These are phyloP conservation scores for Caradrina clavipalpis DNA, from an alignment of 2,888 invertebrate genomes.

Conservation along the genomic window DNA sequence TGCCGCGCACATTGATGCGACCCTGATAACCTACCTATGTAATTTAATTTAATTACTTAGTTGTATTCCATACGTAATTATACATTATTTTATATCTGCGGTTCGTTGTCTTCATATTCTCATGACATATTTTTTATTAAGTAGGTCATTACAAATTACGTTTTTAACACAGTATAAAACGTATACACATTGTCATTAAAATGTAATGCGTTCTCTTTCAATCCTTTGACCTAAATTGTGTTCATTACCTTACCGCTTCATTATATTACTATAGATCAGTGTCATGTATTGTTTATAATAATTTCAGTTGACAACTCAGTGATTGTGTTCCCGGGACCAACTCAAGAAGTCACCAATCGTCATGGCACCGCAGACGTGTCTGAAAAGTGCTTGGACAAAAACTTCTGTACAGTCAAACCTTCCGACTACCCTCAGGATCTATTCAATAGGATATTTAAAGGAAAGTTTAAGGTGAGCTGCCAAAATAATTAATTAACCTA, in stretches of 20 bases:
- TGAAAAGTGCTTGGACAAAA: constrained; percentile 72
- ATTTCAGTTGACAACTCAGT: constrained; percentile 64
- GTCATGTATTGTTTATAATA: constrained; percentile 1
- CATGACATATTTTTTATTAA: neutral
- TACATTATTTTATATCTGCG: neutral
- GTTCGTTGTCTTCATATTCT: neutral
- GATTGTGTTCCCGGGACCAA: constrained; percentile 75
- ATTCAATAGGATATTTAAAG: constrained; percentile 78
- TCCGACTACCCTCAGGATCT: constrained; percentile 77
- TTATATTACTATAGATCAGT: no score
- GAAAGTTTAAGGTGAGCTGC: constrained; percentile 71
- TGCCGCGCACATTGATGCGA: constrained; percentile 18
- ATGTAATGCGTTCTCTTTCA: no score
- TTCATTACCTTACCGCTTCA: no score
- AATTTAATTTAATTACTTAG: constrained; percentile 25
- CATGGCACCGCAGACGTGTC: constrained; percentile 64
- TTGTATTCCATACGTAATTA: constrained; percentile 10
- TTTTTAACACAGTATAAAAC: no score
- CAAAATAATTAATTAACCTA: neutral
- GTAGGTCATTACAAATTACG: neutral
- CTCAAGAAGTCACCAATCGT: constrained; percentile 66
- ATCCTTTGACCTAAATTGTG: no score
- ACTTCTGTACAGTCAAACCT: constrained; percentile 80
- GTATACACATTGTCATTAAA: no score
- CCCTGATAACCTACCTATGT: constrained; percentile 28